Conservation (phyloP, 2,888 invertebrate species). For the Timema podura region DNA sequence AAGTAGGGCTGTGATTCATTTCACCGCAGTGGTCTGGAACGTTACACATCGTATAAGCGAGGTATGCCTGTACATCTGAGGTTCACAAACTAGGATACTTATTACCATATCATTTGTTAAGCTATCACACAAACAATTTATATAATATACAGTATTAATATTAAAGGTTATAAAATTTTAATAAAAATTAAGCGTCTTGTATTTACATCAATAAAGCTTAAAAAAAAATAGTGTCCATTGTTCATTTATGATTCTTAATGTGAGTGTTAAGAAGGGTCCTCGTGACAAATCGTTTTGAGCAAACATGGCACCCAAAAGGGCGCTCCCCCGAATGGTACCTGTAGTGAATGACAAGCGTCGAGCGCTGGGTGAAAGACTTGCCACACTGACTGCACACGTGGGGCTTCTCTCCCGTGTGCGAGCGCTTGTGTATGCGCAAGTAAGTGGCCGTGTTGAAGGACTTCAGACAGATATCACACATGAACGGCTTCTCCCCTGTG, state of each 20-base stretch:
- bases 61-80: too few species aligned
- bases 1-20: too few species aligned
- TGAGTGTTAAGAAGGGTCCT: constrained; percentile 61
- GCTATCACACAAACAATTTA: too few species aligned
- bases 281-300: constrained; percentile 59
- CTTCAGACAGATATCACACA: constrained; percentile 42
- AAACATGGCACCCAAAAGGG: constrained; percentile 56
- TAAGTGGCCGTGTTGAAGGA: constrained; percentile 30
- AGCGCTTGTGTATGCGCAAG: constrained; percentile 57
- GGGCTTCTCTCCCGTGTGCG: constrained; percentile 60
- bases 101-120: too few species aligned
- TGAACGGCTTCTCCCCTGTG: constrained; percentile 58
- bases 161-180: too few species aligned
- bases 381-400: constrained; percentile 58
- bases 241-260: constrained; percentile 46
- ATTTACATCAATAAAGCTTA: too few species aligned
- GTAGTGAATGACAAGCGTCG: constrained; percentile 58
- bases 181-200: too few species aligned
- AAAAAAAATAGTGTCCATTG: too few species aligned
- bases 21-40: too few species aligned
- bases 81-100: too few species aligned
- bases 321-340: constrained; percentile 38
- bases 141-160: too few species aligned
- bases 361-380: constrained; percentile 58
- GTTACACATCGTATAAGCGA: too few species aligned